phyloP scores from a whole-genome alignment of 2,888 invertebrate species.

The Tineola bisselliella region DNA sequence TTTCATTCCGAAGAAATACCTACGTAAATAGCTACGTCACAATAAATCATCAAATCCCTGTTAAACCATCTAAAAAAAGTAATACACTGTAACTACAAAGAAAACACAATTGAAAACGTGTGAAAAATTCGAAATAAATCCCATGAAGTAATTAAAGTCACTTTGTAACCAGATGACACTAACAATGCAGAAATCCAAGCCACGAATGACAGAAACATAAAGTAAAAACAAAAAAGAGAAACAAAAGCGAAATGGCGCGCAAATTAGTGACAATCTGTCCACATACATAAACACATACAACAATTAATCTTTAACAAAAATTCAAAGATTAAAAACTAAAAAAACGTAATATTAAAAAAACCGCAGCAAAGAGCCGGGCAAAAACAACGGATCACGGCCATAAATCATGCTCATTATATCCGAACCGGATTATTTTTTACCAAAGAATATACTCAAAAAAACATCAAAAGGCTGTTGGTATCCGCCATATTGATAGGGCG shows the following conservation, averaged over 20 bases:
- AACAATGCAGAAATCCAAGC: neutral
- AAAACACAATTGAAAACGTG: too few relatives aligned
- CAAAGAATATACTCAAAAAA: constrained; percentile 64
- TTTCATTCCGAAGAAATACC: too few relatives aligned
- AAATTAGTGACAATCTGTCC: constrained; percentile 11
- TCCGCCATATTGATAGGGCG: constrained; percentile 63
- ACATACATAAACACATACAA: constrained; percentile 9
- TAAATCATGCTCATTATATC: constrained; percentile 68
- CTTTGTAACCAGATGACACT: neutral
- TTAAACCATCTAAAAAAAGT: too few relatives aligned
- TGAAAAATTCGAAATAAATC: too few relatives aligned
- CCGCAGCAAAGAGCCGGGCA: constrained; percentile 10
- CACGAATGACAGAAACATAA: neutral
- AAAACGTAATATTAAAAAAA: constrained; percentile 27
- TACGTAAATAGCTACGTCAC: too few relatives aligned
- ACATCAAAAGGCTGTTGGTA: constrained; percentile 63
- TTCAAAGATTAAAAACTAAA: constrained; percentile 37
- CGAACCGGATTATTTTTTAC: constrained; percentile 66
- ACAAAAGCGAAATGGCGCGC: neutral
- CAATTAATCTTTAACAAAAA: constrained; percentile 48
- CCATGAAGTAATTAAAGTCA: neutral
- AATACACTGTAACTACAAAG: too few relatives aligned
- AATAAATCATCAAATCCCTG: too few relatives aligned
- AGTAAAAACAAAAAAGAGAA: neutral
- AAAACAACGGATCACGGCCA: constrained; percentile 54